These are phyloP conservation scores for Acanthosepion lycidas DNA, from an alignment of 2,888 invertebrate species.

Conservation along the genomic window DNA sequence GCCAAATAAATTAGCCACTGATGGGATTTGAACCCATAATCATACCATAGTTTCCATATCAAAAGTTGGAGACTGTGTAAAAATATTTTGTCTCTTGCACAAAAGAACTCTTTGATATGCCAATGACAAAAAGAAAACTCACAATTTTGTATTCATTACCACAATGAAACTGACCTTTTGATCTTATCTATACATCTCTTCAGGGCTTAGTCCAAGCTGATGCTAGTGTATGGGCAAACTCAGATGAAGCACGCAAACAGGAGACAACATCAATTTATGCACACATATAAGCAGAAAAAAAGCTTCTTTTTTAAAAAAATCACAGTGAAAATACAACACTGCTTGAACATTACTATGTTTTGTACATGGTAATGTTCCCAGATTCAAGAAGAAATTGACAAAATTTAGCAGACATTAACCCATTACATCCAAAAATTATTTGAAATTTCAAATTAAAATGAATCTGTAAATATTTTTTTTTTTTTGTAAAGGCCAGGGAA, in stretches of 20 bases:
- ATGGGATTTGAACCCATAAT: constrained; percentile 7
- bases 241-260: not conserved
- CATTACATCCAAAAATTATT: not conserved
- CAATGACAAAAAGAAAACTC: not conserved
- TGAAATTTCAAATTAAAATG: not conserved
- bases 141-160: too few species aligned
- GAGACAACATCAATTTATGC: constrained; percentile 7
- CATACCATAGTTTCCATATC: not conserved
- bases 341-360: not conserved
- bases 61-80: not conserved
- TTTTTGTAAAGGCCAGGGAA: not conserved
- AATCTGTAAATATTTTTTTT: not conserved
- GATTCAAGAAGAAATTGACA: not conserved
- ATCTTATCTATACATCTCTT: not conserved
- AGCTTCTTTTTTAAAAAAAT: not conserved
- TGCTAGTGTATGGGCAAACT: not conserved
- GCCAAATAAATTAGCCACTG: not conserved
- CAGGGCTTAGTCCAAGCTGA: not conserved
- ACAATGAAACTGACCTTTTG: not conserved
- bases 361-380: not conserved
- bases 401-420: not conserved
- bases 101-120: not conserved
- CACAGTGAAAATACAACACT: too few species aligned
- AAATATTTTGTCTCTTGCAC: not conserved
- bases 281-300: not conserved